Evolutionary conservation across 1,140 invertebrate species (phyloP).

Genomic region (Hetaerina americana): DNA sequence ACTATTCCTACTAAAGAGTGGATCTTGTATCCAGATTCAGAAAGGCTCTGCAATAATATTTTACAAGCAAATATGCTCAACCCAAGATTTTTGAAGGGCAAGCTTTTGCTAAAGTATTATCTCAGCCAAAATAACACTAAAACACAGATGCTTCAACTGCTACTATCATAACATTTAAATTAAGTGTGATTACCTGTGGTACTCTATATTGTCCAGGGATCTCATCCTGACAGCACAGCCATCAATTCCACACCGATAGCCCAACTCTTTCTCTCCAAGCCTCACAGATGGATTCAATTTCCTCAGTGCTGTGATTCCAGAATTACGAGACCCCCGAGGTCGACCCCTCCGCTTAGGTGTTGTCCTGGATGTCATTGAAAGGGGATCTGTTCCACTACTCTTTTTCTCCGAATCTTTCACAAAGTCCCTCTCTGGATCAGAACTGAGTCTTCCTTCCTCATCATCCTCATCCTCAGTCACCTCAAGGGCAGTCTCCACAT

Average conservation of each 20-base stretch:
- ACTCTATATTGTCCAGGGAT: conserved; percentile 32
- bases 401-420: neutral
- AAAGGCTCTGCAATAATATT: too few relatives aligned
- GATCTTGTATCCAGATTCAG: too few relatives aligned
- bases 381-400: neutral
- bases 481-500: neutral
- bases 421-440: conserved; percentile 5
- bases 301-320: conserved; percentile 11
- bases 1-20: too few relatives aligned
- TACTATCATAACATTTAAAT: too few relatives aligned
- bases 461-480: conserved; percentile 10
- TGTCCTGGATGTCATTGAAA: neutral
- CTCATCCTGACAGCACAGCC: conserved; percentile 31
- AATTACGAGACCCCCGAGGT: conserved; percentile 14
- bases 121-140: too few relatives aligned
- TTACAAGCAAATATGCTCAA: too few relatives aligned
- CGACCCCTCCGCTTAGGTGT: conserved; percentile 8
- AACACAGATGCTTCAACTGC: too few relatives aligned
- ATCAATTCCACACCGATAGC: conserved; percentile 22
- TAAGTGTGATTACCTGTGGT: conserved; percentile 24
- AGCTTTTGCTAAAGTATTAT: too few relatives aligned
- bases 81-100: too few relatives aligned
- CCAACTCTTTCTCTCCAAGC: conserved; percentile 12
- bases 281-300: conserved; percentile 16
- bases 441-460: conserved; percentile 11